A percentile compares a stretch with the other conserved stretches of the same genome.
These are phyloP conservation scores for Drosophila seguyi DNA, from an alignment of 1,140 invertebrate species.

Conservation along the genomic window DNA sequence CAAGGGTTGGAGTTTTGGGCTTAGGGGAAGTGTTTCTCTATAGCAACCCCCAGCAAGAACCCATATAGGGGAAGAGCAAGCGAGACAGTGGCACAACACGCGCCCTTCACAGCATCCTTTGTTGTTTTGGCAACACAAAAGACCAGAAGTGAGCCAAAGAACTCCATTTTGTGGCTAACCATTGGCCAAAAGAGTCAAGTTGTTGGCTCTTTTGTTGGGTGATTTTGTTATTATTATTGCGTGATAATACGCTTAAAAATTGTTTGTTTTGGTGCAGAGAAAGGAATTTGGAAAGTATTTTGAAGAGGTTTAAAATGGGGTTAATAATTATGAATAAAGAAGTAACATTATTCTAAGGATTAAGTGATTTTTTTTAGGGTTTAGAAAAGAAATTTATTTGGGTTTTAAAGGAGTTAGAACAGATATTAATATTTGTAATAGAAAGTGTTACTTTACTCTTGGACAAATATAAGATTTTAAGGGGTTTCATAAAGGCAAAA, in stretches of 20 bases:
- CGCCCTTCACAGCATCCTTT: slow-evolving; percentile 52
- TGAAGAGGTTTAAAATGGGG: too few species aligned
- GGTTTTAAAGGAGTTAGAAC: background rate
- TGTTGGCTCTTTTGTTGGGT: slow-evolving; percentile 15
- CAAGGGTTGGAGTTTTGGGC: slow-evolving; percentile 4
- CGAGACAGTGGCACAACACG: slow-evolving; percentile 22
- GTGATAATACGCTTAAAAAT: slow-evolving; percentile 31
- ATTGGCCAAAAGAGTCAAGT: slow-evolving; percentile 74
- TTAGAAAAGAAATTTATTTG: background rate
- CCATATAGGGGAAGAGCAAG: background rate
- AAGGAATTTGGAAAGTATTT: background rate
- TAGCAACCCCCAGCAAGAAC: slow-evolving; percentile 51
- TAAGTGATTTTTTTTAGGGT: background rate
- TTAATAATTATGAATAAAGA: too few species aligned
- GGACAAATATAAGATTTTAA: background rate
- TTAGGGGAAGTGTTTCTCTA: slow-evolving; percentile 33
- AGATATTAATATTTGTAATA: background rate
- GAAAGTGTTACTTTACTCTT: background rate
- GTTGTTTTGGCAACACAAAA: slow-evolving; percentile 28
- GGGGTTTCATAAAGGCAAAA: background rate
- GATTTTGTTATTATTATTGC: slow-evolving; percentile 27
- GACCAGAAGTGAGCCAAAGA: slow-evolving; percentile 45
- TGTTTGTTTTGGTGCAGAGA: background rate
- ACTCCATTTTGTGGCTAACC: slow-evolving; percentile 71
- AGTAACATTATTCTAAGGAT: background rate